These are phyloP conservation scores for Cantharis nigra DNA, from an alignment of 2,888 invertebrate genomes.

Conservation along the genomic window DNA sequence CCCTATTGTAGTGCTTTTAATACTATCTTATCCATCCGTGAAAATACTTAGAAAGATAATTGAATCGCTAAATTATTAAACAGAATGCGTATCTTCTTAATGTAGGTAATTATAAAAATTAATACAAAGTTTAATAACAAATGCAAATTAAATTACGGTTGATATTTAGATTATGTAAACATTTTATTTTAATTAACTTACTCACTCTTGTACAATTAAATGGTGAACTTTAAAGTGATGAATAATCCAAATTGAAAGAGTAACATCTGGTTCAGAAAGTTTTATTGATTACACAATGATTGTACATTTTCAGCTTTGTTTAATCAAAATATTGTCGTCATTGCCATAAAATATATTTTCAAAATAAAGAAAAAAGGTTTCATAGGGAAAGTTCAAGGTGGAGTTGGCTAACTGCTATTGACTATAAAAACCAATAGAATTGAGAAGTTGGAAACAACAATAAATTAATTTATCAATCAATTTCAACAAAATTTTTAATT, in stretches of 20 bases:
- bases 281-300: constrained; percentile 2
- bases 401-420: background rate
- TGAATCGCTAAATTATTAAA: background rate
- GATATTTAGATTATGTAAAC: background rate
- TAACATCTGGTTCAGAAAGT: constrained; percentile 4
- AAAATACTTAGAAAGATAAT: background rate
- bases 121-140: background rate
- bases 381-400: background rate
- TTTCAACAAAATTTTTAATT: background rate
- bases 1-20: too few species aligned
- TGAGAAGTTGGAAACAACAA: background rate
- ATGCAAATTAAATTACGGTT: background rate
- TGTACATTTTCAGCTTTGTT: background rate
- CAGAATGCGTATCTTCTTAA: background rate
- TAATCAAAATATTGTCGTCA: background rate
- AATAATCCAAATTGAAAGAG: constrained; percentile 1
- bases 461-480: background rate
- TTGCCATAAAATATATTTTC: background rate
- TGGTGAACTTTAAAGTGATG: constrained; percentile 10
- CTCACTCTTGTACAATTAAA: background rate
- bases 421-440: too few species aligned
- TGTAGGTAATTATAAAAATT: background rate
- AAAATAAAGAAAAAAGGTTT: background rate
- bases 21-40: background rate
- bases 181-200: background rate